Conservation (phyloP, 2,888 invertebrate species). For the Lasioglossum zephyrum region DNA sequence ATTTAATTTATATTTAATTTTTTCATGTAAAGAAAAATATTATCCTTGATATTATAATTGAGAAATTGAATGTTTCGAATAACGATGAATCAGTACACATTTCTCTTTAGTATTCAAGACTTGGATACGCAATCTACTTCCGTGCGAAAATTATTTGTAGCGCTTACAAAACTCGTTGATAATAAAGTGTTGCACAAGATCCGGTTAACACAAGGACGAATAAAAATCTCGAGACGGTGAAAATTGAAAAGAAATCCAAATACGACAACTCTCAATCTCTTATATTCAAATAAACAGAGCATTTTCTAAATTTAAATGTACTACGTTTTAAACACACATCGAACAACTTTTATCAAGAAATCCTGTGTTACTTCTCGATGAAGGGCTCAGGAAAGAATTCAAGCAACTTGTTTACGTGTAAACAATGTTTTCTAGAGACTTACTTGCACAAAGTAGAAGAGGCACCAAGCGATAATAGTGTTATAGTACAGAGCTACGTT, state of each 20-base stretch:
- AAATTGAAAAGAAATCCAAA: background rate
- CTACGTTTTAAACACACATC: background rate
- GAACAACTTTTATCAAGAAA: background rate
- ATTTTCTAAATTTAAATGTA: background rate
- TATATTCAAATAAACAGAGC: background rate
- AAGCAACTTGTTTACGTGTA: background rate
- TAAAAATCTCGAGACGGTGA: background rate
- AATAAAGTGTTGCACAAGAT: background rate
- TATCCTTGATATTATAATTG: background rate
- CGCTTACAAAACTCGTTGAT: background rate
- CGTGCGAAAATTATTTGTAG: background rate
- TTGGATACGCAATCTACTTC: background rate
- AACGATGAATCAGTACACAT: background rate
- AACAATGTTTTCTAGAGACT: slow-evolving; percentile 34
- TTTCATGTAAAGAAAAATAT: too few species aligned
- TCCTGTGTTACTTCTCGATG: background rate
- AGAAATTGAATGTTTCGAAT: background rate
- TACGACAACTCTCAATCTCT: background rate
- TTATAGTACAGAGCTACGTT: slow-evolving; percentile 99
- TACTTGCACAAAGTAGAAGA: slow-evolving; percentile 95
- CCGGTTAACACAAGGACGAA: too few species aligned
- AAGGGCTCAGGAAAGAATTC: background rate
- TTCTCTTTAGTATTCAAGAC: too few species aligned
- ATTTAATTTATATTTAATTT: too few species aligned
- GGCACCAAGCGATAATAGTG: slow-evolving; percentile 98